A percentile compares a stretch with the other conserved stretches of the same genome.
Conservation (phyloP, 2,797 vertebrate genomes). For the Vipera latastei region DNA sequence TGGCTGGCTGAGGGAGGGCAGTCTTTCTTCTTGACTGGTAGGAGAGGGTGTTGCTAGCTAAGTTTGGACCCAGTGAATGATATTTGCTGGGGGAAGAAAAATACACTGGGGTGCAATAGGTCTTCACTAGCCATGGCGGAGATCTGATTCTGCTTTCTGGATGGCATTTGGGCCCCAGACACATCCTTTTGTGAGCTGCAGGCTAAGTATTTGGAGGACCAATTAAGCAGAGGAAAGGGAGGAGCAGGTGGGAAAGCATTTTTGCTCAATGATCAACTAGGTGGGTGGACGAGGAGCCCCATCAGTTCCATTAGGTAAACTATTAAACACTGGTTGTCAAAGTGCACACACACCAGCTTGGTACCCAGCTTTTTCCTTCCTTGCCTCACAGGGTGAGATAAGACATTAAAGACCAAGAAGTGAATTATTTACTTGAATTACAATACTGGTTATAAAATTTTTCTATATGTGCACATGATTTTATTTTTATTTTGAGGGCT, state of each 20-base stretch:
- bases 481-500: not conserved
- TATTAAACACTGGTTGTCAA: conserved; percentile 62
- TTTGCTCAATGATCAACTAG: conserved; percentile 61
- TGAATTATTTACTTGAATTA: conserved; percentile 60
- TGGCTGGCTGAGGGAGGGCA: accelerated
- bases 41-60: not conserved
- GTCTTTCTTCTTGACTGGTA: not conserved
- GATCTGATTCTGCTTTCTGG: not conserved
- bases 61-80: not conserved
- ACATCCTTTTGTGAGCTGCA: not conserved
- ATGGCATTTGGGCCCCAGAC: not conserved
- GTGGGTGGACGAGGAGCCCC: conserved; percentile 58
- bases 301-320: conserved; percentile 65
- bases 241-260: conserved; percentile 39
- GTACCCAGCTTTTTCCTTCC: conserved; percentile 59
- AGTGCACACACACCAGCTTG: conserved; percentile 40
- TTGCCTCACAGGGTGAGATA: conserved; percentile 42
- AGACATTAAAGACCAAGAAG: conserved; percentile 52
- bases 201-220: conserved; percentile 31
- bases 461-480: not conserved
- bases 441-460: conserved; percentile 25
- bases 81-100: not conserved
- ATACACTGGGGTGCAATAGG: not conserved
- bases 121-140: not conserved
- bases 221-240: not conserved